Conservation (phyloP, 2,113 vertebrate species). For the Octodon degus region DNA sequence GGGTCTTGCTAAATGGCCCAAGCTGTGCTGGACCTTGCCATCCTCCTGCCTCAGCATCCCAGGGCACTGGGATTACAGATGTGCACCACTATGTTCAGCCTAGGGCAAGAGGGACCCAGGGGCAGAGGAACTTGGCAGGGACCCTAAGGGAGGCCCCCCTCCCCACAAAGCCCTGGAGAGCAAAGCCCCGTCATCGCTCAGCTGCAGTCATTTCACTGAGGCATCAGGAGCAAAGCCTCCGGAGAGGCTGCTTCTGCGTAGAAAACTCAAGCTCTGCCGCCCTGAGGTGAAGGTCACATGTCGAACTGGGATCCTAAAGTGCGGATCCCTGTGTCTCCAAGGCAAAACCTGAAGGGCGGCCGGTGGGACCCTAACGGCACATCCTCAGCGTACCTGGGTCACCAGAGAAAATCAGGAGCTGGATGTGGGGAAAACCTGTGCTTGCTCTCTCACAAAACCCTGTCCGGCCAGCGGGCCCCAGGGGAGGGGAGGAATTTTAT, state of each 20-base stretch:
- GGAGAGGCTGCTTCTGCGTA: fast-evolving
- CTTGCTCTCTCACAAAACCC: not conserved
- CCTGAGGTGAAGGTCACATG: not conserved
- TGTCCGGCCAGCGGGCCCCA: not conserved
- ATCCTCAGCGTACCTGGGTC: not conserved
- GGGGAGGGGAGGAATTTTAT: not conserved
- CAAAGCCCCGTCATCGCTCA: fast-evolving
- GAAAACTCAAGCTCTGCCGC: not conserved
- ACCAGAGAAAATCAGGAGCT: not conserved
- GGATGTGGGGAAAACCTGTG: not conserved
- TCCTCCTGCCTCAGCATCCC: not conserved
- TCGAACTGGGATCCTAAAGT: not conserved
- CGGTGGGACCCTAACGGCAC: not conserved
- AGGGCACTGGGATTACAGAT: not conserved
- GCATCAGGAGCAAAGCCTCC: not conserved
- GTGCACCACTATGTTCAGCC: not conserved
- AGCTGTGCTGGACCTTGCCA: not conserved
- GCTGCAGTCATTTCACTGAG: fast-evolving
- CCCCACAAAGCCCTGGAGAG: not conserved
- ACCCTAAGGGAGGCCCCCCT: no score
- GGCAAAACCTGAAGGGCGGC: not conserved
- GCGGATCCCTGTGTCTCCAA: fast-evolving
- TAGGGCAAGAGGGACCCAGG: not conserved
- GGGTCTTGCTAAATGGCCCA: not conserved
- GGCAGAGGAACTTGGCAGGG: not conserved